phyloP scores from a whole-genome alignment of 2,113 vertebrate genomes.

The Macrotus californicus region DNA sequence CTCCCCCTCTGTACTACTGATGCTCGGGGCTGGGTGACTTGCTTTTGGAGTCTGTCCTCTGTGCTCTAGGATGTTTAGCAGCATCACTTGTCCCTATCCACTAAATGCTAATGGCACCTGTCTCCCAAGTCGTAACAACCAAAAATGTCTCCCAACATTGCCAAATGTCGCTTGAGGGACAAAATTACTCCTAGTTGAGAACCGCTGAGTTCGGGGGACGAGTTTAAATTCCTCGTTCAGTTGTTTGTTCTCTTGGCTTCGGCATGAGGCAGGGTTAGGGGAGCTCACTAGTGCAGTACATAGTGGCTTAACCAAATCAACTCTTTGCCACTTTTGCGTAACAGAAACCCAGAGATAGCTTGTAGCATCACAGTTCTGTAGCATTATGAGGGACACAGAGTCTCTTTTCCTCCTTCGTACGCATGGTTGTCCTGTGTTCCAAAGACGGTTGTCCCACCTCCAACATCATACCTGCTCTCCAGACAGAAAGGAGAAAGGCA shows the following conservation, averaged over 20 bases:
- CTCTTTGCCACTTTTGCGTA: background rate
- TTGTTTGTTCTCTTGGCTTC: background rate
- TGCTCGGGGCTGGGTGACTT: background rate
- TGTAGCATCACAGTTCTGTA: background rate
- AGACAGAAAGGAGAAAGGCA: background rate
- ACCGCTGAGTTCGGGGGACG: background rate
- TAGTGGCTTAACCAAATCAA: background rate
- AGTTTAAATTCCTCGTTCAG: background rate
- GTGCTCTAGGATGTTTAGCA: too few species aligned
- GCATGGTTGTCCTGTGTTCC: background rate
- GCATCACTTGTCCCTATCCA: background rate
- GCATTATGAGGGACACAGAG: background rate
- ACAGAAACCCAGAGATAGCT: background rate
- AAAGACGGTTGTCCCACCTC: background rate
- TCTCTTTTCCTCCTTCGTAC: background rate
- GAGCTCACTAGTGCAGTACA: background rate
- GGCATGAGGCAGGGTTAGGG: background rate
- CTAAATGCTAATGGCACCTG: background rate
- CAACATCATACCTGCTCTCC: background rate
- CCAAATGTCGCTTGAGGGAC: background rate
- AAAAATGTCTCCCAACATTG: background rate
- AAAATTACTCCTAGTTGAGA: background rate
- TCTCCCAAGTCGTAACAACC: background rate
- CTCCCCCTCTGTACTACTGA: background rate
- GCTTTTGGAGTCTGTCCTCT: rapidly evolving